Base-by-base conservation (phyloP, 2,797 vertebrate genomes). In the Rallus crepitans region DNA sequence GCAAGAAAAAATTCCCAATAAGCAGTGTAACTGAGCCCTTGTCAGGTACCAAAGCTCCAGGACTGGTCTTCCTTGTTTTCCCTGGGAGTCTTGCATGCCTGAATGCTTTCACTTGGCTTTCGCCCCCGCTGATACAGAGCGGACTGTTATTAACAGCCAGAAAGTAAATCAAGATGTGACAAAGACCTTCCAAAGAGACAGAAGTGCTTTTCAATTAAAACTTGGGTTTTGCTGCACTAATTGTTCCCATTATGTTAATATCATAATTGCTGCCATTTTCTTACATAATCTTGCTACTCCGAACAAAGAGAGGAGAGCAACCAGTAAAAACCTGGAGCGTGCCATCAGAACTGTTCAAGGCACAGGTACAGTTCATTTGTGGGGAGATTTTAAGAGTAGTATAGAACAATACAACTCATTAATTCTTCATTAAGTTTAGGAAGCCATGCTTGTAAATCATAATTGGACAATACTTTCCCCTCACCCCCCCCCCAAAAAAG, bases 401-500 rank as follows among this genome's bases (percentile, higher is more conserved):
- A 17, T 3, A 28, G 64, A 89, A 78, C 12, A 82, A 72, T 3
- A 11, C 47, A 80, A 91, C 33, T 70, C 73, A 84, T 92, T 92
- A 87, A 94, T 85, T 90, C 87, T 77, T 89, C 63, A 93, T 89
- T 72, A 90, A 61, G 75, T 86, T 93, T 75, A 77, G 78, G 78
- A 95, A 95, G 68, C 42, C 75, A 63, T 82, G 65, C 57, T 95
- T 93, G 93, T 68, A 94, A 89, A 93, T 94, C 48, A n/a, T 47
- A 81, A 87, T 89, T 81, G 81, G 71, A 83, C 57, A 75, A 80
- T 69, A 64, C 30, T 20, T 2, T 1, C 27, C 7, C n/a, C 8
- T 5, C 9, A 7, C 14, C 5, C 8, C 30, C 4, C 7, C 4
- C 0, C 3, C 5, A 55, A 40, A 68, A 70, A 10, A 8, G 20